These are phyloP conservation scores for Umimayanthus chanpuru DNA, from an alignment of 92 coral and sea anemone species.

Conservation along the genomic window DNA sequence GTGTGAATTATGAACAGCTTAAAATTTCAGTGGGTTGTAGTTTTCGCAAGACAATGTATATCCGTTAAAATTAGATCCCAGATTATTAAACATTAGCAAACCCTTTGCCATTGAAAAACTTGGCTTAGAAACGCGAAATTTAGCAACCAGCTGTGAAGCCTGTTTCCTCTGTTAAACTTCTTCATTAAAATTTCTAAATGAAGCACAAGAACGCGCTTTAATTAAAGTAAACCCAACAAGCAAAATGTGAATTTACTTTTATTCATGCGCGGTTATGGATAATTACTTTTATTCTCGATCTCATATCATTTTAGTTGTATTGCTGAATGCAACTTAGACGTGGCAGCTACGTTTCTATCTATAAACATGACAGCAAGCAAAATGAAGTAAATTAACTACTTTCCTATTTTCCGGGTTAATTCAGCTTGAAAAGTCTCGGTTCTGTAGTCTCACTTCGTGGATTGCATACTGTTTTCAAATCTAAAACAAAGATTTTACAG, in stretches of 20 bases:
- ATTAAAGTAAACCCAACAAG: conserved; percentile 33
- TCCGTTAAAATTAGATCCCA: background rate
- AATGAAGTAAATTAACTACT: background rate
- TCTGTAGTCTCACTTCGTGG: background rate
- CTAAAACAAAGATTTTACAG: background rate
- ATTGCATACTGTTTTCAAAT: background rate
- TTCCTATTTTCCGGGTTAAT: background rate
- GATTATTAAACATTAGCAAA: background rate
- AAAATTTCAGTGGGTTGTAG: background rate
- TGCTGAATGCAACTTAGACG: background rate
- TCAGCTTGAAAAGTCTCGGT: background rate
- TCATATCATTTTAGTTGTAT: background rate
- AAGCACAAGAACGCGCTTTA: conserved; percentile 14
- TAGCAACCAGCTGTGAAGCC: background rate
- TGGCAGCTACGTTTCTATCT: background rate
- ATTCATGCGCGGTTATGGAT: conserved; percentile 4
- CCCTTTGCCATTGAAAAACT: background rate
- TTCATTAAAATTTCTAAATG: conserved; percentile 25
- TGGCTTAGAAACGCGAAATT: background rate
- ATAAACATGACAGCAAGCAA: background rate
- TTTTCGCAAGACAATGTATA: background rate
- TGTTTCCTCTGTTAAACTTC: background rate
- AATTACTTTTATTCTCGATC: conserved; percentile 21
- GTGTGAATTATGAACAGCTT: background rate
- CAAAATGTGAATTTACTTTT: conserved; percentile 19